These are phyloP conservation scores for Lutra lutra DNA, from an alignment of 2,797 vertebrate genomes.

Conservation along the genomic window DNA sequence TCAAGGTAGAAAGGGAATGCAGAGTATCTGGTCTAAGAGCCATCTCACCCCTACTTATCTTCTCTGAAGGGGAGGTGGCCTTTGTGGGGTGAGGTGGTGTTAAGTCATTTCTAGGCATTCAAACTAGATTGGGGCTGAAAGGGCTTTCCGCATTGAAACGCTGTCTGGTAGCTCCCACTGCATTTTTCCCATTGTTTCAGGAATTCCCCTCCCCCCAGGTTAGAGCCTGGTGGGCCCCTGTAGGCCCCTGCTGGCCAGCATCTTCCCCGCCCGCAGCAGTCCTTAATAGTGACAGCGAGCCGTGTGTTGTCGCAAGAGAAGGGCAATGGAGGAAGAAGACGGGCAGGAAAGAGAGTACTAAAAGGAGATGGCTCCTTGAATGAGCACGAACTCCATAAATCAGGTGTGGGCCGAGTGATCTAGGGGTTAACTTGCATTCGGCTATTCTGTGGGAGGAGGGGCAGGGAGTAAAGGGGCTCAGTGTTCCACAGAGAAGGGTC, in stretches of 20 bases:
- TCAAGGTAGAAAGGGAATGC: constrained; percentile 32
- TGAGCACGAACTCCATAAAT: constrained; percentile 26
- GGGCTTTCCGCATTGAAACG: neutral
- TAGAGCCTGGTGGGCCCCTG: constrained; percentile 47
- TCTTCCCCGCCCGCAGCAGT: neutral
- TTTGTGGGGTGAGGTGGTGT: neutral
- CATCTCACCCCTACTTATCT: neutral
- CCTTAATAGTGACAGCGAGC: neutral
- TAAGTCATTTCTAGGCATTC: constrained; percentile 13
- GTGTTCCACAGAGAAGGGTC: neutral
- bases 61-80: neutral
- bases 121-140: neutral
- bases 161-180: neutral
- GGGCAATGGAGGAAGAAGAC: neutral
- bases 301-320: neutral
- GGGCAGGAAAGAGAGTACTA: neutral
- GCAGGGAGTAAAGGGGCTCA: neutral
- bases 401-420: neutral
- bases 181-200: constrained; percentile 62
- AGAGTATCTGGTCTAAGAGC: neutral
- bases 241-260: neutral
- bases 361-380: neutral
- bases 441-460: neutral
- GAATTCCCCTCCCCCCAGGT: constrained; percentile 23
- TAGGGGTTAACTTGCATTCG: neutral